phyloP scores from a whole-genome alignment of 2,888 invertebrate genomes.

The Tinea semifulvella region DNA sequence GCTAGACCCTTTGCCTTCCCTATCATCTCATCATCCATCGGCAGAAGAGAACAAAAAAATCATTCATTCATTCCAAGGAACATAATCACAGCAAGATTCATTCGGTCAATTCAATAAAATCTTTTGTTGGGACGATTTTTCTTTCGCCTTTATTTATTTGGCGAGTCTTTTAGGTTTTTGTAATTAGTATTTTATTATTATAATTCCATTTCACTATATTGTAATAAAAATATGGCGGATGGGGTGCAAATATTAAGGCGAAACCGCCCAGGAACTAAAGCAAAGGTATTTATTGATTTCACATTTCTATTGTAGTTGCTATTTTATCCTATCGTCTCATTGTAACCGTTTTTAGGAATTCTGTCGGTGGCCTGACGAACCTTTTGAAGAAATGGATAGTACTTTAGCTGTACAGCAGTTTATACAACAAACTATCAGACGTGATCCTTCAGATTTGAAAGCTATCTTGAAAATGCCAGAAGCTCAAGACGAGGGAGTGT shows the following conservation, averaged over 20 bases:
- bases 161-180: no score
- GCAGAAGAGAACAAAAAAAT: no score
- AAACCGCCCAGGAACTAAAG: constrained; percentile 91
- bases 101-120: no score
- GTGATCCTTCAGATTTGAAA: constrained; percentile 93
- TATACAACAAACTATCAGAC: constrained; percentile 96
- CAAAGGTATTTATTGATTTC: constrained; percentile 72
- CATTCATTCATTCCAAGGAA: no score
- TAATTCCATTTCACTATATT: no score
- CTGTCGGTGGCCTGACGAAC: constrained; percentile 97
- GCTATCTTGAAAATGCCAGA: constrained; percentile 96
- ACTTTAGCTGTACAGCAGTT: constrained; percentile 98
- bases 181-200: no score
- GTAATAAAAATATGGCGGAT: constrained; percentile 83
- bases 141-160: no score
- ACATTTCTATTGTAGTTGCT: neutral
- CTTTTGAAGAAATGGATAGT: constrained; percentile 99
- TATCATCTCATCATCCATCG: no score
- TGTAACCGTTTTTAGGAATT: constrained; percentile 77
- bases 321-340: neutral
- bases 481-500: constrained; percentile 97
- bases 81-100: no score
- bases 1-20: no score
- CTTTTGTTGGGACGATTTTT: no score
- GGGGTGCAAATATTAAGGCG: constrained; percentile 82